A percentile compares a stretch with the other conserved stretches of the same genome.
Evolutionary conservation across 2,797 vertebrate species (phyloP).

Genomic region (Catostomus latipinnis): DNA sequence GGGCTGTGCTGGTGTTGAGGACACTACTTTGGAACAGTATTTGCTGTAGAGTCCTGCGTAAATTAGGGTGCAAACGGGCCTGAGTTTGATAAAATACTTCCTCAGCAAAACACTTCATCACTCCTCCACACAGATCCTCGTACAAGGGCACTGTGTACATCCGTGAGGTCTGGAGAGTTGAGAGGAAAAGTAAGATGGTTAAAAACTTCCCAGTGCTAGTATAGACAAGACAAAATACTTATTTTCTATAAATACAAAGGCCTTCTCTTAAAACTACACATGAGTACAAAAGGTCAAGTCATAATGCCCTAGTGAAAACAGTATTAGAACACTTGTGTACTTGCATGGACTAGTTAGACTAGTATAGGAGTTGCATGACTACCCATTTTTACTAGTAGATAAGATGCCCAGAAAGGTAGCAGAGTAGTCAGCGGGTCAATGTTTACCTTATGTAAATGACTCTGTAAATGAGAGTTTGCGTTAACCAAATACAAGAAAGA

Average conservation of each 20-base stretch:
- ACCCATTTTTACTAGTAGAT: no score
- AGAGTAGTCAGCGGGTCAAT: no score
- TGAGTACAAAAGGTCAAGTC: background rate
- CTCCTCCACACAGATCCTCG: slow-evolving; percentile 91
- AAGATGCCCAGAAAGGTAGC: no score
- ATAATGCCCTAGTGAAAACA: background rate
- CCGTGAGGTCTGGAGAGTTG: slow-evolving; percentile 85
- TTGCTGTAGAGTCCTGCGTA: slow-evolving; percentile 91
- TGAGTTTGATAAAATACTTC: slow-evolving; percentile 96
- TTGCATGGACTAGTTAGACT: no score
- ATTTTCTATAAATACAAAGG: background rate
- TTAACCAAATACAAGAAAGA: no score
- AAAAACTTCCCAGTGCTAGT: background rate
- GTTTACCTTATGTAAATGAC: no score
- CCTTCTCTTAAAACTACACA: background rate
- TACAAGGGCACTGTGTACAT: slow-evolving; percentile 98
- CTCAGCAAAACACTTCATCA: slow-evolving; percentile 91
- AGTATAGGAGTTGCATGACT: no score
- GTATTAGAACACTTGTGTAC: background rate
- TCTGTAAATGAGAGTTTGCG: no score
- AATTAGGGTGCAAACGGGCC: slow-evolving; percentile 91
- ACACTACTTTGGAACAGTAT: slow-evolving; percentile 87
- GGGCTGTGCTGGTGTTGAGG: slow-evolving; percentile 62
- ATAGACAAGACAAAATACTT: background rate
- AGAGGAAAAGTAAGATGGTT: background rate